A percentile compares a stretch with the other conserved stretches of the same genome.
These are phyloP conservation scores for Puffinus mauretanicus DNA, from an alignment of 2,113 vertebrate genomes.

Conservation along the genomic window DNA sequence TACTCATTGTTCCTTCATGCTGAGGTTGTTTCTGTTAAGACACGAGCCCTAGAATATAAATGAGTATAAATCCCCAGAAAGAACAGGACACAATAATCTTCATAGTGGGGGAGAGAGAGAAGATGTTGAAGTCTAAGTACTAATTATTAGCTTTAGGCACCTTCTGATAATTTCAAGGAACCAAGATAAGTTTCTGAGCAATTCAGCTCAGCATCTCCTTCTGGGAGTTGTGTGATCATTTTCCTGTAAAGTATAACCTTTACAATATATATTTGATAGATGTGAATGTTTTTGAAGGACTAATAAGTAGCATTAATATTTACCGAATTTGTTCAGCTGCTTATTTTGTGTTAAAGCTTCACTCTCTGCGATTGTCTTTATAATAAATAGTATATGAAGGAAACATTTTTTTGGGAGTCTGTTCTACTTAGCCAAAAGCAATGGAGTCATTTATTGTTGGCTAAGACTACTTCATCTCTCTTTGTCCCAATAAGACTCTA, in stretches of 20 bases:
- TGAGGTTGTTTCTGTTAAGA: neutral
- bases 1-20: neutral
- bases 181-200: neutral
- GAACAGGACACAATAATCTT: neutral
- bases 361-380: neutral
- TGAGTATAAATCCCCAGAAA: neutral
- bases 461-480: neutral
- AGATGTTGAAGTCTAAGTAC: neutral
- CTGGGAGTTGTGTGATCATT: neutral
- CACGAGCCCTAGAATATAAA: neutral
- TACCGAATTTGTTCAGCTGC: neutral
- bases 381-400: neutral
- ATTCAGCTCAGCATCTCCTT: neutral
- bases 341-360: neutral
- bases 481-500: neutral
- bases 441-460: neutral
- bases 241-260: neutral
- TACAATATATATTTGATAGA: neutral
- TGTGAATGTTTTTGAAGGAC: neutral
- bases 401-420: neutral
- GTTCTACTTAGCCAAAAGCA: constrained; percentile 21
- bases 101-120: neutral
- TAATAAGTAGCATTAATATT: neutral
- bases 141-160: constrained; percentile 13
- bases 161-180: neutral